These are phyloP conservation scores for Graptemys geographica DNA, from an alignment of 2,797 vertebrate genomes.

Conservation along the genomic window DNA sequence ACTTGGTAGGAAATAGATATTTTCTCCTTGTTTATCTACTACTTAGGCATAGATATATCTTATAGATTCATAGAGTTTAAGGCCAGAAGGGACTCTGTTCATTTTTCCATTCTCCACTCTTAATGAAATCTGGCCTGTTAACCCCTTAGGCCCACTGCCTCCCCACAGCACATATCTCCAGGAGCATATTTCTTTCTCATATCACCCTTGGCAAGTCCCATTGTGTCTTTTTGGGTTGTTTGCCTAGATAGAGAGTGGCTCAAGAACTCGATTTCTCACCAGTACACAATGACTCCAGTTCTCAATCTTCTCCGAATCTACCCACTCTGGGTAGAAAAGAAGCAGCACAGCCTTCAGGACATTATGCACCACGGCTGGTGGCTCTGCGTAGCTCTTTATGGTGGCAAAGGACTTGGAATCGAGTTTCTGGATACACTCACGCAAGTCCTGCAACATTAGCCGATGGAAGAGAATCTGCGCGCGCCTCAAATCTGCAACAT, in stretches of 20 bases:
- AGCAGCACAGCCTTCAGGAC: slow-evolving; percentile 76
- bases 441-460: slow-evolving; percentile 83
- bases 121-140: neutral
- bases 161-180: neutral
- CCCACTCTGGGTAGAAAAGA: slow-evolving; percentile 76
- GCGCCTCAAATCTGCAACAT: slow-evolving; percentile 21
- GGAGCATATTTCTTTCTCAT: neutral
- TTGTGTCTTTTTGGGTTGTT: neutral
- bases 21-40: too few species aligned
- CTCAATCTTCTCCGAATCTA: slow-evolving; percentile 50
- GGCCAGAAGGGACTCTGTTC: neutral
- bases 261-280: slow-evolving; percentile 65
- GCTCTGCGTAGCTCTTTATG: slow-evolving; percentile 56
- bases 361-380: slow-evolving; percentile 54
- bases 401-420: slow-evolving; percentile 63
- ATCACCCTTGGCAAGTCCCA: neutral
- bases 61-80: too few species aligned
- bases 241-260: neutral
- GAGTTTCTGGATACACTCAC: slow-evolving; percentile 66
- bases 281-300: slow-evolving; percentile 78
- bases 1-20: too few species aligned
- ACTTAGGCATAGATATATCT: neutral
- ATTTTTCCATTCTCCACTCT: neutral
- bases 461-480: slow-evolving; percentile 79
- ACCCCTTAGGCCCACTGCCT: neutral